phyloP scores from a whole-genome alignment of 2,888 invertebrate species.

The Mythimna ferrago region DNA sequence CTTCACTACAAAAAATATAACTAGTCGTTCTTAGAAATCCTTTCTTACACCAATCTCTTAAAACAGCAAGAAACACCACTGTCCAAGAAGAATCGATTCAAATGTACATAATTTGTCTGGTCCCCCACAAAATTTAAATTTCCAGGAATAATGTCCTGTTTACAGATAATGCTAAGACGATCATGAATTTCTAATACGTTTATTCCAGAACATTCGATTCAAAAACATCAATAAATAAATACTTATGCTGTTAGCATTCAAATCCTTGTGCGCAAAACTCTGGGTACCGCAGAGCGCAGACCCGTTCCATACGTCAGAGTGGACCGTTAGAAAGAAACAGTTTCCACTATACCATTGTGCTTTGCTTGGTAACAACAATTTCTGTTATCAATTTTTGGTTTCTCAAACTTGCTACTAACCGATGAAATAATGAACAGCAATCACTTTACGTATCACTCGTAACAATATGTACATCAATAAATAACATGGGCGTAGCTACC shows the following conservation, averaged over 20 bases:
- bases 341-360: slow-evolving; percentile 65
- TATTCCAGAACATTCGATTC: slow-evolving; percentile 34
- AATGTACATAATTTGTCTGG: slow-evolving; percentile 2
- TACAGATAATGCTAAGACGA: slow-evolving; percentile 20
- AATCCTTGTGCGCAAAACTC: slow-evolving; percentile 41
- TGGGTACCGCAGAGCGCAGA: slow-evolving; percentile 34
- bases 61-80: not conserved
- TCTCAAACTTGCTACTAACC: slow-evolving; percentile 19
- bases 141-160: slow-evolving; percentile 30
- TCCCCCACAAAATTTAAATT: slow-evolving; percentile 21
- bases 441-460: slow-evolving; percentile 24
- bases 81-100: not conserved
- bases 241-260: slow-evolving; percentile 29
- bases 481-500: not conserved
- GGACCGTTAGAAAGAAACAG: slow-evolving; percentile 69
- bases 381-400: slow-evolving; percentile 20
- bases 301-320: slow-evolving; percentile 51
- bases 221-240: slow-evolving; percentile 27
- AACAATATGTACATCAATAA: slow-evolving; percentile 19
- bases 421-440: slow-evolving; percentile 6
- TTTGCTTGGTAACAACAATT: slow-evolving; percentile 35
- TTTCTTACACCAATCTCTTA: not conserved
- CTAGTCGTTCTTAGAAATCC: slow-evolving; percentile 23
- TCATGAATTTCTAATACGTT: slow-evolving; percentile 45
- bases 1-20: slow-evolving; percentile 57